phyloP scores from a whole-genome alignment of 2,113 vertebrate genomes.

The Dolichotis patagonum region DNA sequence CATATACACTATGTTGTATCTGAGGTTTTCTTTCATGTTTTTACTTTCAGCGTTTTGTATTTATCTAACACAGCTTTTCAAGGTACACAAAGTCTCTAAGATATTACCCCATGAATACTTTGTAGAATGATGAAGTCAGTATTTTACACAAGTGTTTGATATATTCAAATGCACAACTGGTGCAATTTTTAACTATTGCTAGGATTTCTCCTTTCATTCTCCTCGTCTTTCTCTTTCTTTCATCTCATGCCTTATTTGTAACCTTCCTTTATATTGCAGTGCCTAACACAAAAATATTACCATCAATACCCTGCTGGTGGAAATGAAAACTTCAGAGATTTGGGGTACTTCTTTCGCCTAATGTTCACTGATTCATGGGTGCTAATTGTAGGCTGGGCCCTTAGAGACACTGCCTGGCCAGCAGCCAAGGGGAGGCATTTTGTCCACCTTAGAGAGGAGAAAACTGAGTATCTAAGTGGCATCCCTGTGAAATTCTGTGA shows the following conservation, averaged over 20 bases:
- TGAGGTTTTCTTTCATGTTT: neutral
- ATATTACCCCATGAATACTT: neutral
- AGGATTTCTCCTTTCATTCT: neutral
- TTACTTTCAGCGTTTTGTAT: neutral
- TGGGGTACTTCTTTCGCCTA: accelerated
- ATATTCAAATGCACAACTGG: neutral
- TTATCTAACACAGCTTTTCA: neutral
- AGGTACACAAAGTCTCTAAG: neutral
- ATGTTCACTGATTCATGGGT: neutral
- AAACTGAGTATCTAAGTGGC: neutral
- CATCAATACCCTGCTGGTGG: too few species aligned
- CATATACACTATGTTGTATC: neutral
- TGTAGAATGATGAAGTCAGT: neutral
- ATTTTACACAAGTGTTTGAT: neutral
- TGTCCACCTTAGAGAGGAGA: neutral
- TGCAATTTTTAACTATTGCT: neutral
- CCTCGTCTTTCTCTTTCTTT: neutral
- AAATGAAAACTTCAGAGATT: neutral
- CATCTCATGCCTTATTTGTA: neutral
- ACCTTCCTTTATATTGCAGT: neutral
- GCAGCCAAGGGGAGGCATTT: accelerated
- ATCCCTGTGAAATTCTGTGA: neutral
- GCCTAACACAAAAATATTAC: neutral
- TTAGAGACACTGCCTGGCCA: neutral
- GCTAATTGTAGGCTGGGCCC: accelerated